Base-by-base conservation (phyloP, 2,797 vertebrate species). In the Myotis pilosus region DNA sequence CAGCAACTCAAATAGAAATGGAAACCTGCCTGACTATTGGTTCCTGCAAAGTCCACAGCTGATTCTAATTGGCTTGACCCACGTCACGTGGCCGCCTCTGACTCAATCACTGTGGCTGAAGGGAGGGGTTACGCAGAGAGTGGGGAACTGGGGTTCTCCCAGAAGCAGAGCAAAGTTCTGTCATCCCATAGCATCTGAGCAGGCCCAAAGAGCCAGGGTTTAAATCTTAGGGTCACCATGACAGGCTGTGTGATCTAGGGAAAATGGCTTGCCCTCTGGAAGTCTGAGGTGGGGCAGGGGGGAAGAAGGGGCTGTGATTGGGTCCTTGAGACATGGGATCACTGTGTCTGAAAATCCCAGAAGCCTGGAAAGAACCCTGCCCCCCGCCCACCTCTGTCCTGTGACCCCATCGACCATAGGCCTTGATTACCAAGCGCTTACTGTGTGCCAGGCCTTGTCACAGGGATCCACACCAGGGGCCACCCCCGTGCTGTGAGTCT, bases 361-460 rank as follows among this genome's bases (percentile, higher is more conserved):
- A 25, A 68, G 12, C 69, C 51, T 51, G 12, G 22, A 12, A 20
- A 38, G 25, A 53, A 20, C n/a, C 1, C n/a, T 23, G 44, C 25
- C 25, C 66, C n/a, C 64, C 25, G n/a, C 22, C 25, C 1, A 25
- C 28, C 75, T 51, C 64, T 13, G 2, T 41, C 53, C 55, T 4
- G 15, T 25, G 38, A 68, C 49, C 49, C 72, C n/a, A 5, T 2
- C 57, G 41, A 5, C 75, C 25, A 22, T 17, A 68, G 36, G 12
- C 66, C n/a, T 6, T 4, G 7, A 8, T 22, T 3, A 22, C 41
- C 3, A 17, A 33, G 47, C 5, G 0, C 3, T 64, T 5, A 17
- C 71, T 36, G 17, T 51, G 6, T 0, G 3, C 53, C 66, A 44
- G 36, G 13, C n/a, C 30, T 69, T 19, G 36, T n/a, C 41, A 22